Base-by-base conservation (phyloP, 2,113 vertebrate species). In the Carettochelys insculpta region DNA sequence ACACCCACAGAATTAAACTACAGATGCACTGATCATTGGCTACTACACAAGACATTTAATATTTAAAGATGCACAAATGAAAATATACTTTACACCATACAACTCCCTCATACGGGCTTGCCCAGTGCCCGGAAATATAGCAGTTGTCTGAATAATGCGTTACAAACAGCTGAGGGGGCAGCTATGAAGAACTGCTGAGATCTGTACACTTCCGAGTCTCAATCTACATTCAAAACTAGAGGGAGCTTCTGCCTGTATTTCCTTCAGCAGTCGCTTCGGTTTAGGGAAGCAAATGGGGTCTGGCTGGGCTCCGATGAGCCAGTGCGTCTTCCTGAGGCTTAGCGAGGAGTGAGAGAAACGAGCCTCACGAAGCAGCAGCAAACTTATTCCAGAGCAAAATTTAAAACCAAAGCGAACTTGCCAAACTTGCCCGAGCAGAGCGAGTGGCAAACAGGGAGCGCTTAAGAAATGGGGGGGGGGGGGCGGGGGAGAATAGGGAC, bases 351-450 rank as follows among this genome's bases (percentile, higher is more conserved):
- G 89, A 77, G 83, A 90, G 83, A 89, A 87, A 65, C 86, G 31
- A 48, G 71, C 48, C 54, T 45, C 48, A 84, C 34, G 83, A 71
- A 73, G 85, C 48, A 94, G 53, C 65, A 80, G 92, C 92, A 94
- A 84, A 52, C 88, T 88, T 51, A 58, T 58, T 86, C 90, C 52
- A 19, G 29, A 31, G 54, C 13, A n/a, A 75, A 83, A 85, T 85
- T 8, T 68, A 31, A 51, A 73, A 83, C 89, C 83, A 77, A 87
- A 90, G n/a, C n/a, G n/a, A n/a, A 38, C 89, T 92, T 34, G 61
- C 61, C 79, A 90, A 95, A 96, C 94, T 96, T 95, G 89, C 31
- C 90, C 83, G 91, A 89, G 77, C 87, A 52, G 54, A 7, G 81
- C 31, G 38, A 48, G 88, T 87, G 65, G 50, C 81, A 56, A 73